Conservation (phyloP, 23 tunicate genomes). For the Aplidium turbinatum region DNA sequence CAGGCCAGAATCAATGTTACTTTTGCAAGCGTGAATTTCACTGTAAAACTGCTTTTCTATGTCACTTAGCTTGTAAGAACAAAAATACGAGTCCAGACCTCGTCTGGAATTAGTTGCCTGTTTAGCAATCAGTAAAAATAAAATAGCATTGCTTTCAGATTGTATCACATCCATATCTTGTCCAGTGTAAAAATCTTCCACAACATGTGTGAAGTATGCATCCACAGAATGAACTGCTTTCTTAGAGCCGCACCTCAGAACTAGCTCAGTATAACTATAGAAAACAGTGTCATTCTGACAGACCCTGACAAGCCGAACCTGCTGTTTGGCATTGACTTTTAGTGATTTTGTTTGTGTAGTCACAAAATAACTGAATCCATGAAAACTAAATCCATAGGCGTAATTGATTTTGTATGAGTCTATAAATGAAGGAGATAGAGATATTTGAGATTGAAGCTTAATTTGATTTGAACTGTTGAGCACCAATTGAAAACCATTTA, state of each 20-base stretch:
- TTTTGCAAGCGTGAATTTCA: no score
- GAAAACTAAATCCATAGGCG: constrained; percentile 55
- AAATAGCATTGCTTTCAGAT: background rate
- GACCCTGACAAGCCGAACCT: constrained; percentile 51
- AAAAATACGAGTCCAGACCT: no score
- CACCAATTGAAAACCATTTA: constrained; percentile 55
- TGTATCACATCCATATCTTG: background rate
- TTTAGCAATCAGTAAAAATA: constrained; percentile 4
- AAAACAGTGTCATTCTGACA: constrained; percentile 62
- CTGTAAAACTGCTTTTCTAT: no score
- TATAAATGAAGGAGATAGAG: constrained; percentile 22
- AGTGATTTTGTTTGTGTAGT: constrained; percentile 50
- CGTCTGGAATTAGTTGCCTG: no score
- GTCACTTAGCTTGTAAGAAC: no score
- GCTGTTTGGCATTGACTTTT: background rate
- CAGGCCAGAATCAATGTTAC: no score
- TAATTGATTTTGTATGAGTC: constrained; percentile 43
- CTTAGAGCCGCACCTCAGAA: constrained; percentile 40
- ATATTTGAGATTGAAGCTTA: constrained; percentile 42
- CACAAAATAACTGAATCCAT: constrained; percentile 69
- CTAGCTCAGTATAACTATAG: constrained; percentile 61
- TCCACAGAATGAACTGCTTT: constrained; percentile 11
- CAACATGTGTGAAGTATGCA: constrained; percentile 46
- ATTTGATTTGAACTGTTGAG: constrained; percentile 18
- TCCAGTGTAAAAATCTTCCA: constrained; percentile 21